phyloP scores from a whole-genome alignment of 2,888 invertebrate species.

The Cheilosia impressa region DNA sequence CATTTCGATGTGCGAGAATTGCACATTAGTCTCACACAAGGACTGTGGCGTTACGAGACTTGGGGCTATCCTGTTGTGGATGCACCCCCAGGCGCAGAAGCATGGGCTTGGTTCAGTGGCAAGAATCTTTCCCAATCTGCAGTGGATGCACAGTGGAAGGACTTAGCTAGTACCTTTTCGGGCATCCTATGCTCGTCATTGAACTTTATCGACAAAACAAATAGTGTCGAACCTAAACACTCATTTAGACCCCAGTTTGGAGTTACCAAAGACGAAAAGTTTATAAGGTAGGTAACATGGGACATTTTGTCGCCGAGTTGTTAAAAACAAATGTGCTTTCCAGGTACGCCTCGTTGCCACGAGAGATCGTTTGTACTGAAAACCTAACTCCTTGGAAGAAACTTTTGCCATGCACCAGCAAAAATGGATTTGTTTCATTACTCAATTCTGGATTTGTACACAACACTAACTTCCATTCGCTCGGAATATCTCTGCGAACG shows the following conservation, averaged over 20 bases:
- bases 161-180: slow-evolving; percentile 94
- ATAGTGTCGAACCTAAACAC: slow-evolving; percentile 92
- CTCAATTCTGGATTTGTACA: slow-evolving; percentile 96
- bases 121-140: slow-evolving; percentile 82
- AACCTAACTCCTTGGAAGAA: slow-evolving; percentile 99
- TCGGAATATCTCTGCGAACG: slow-evolving; percentile 93
- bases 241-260: slow-evolving; percentile 88
- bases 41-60: slow-evolving; percentile 95
- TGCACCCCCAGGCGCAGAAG: slow-evolving; percentile 96
- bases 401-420: slow-evolving; percentile 96
- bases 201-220: slow-evolving; percentile 94
- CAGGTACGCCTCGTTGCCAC: slow-evolving; percentile 95
- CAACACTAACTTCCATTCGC: slow-evolving; percentile 96
- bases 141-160: slow-evolving; percentile 93
- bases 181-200: slow-evolving; percentile 98
- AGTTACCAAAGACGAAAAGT: slow-evolving; percentile 37
- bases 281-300: slow-evolving; percentile 63
- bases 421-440: slow-evolving; percentile 92
- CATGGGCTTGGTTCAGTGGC: slow-evolving; percentile 95
- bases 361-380: slow-evolving; percentile 99
- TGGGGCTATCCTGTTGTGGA: slow-evolving; percentile 97
- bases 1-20: slow-evolving; percentile 94
- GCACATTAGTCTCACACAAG: slow-evolving; percentile 95
- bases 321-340: slow-evolving; percentile 81
- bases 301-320: neutral